Conservation (phyloP, 2,888 invertebrate genomes). For the Aphodius granarius region DNA sequence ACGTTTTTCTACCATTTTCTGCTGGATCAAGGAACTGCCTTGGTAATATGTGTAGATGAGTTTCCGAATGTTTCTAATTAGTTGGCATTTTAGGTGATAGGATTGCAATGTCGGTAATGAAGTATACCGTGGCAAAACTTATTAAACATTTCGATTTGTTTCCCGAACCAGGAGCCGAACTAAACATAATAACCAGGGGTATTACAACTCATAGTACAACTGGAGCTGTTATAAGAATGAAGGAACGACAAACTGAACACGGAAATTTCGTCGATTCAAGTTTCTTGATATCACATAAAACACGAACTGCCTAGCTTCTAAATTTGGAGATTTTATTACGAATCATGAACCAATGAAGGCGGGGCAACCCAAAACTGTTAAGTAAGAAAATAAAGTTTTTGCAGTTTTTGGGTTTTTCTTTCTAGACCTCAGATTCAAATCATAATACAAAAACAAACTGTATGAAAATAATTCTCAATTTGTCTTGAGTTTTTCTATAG, state of each 20-base stretch:
- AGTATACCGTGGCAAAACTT: neutral
- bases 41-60: neutral
- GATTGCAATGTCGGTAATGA: neutral
- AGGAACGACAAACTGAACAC: neutral
- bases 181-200: neutral
- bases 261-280: too few relatives aligned
- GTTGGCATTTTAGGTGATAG: neutral
- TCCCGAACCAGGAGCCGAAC: neutral
- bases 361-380: too few relatives aligned
- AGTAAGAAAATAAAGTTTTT: too few relatives aligned
- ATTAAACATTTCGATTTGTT: neutral
- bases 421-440: too few relatives aligned
- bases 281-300: neutral
- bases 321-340: too few relatives aligned
- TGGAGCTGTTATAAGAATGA: neutral
- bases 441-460: too few relatives aligned
- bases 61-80: neutral
- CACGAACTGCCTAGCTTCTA: too few relatives aligned
- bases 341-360: too few relatives aligned
- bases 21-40: neutral
- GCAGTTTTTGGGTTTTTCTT: too few relatives aligned
- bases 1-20: neutral
- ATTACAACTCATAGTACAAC: neutral
- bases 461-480: too few relatives aligned
- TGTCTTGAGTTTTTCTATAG: too few relatives aligned